phyloP scores from a whole-genome alignment of 2,888 invertebrate genomes.

The Elmis aenea region DNA sequence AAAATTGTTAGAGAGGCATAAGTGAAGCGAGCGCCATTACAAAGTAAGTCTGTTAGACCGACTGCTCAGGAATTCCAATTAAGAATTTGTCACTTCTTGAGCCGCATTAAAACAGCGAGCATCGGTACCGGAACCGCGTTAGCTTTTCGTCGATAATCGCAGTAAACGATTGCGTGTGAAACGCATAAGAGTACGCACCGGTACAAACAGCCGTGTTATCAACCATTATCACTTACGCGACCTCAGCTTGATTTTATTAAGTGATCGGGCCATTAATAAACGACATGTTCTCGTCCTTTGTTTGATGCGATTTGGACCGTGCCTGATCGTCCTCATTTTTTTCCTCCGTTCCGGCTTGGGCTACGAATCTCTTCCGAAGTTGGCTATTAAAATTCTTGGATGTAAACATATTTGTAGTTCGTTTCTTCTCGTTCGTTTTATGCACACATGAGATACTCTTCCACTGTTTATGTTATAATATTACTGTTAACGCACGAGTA shows the following conservation, averaged over 20 bases:
- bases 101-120: slow-evolving; percentile 33
- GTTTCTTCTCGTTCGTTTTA: too few relatives aligned
- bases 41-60: too few relatives aligned
- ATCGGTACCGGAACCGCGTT: slow-evolving; percentile 19
- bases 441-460: too few relatives aligned
- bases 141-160: slow-evolving; percentile 14
- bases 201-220: slow-evolving; percentile 25
- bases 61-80: slow-evolving; percentile 46
- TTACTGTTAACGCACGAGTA: too few relatives aligned
- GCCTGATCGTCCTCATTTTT: too few relatives aligned
- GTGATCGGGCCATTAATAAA: slow-evolving; percentile 33
- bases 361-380: too few relatives aligned
- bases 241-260: slow-evolving; percentile 30
- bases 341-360: too few relatives aligned
- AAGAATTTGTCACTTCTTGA: slow-evolving; percentile 47
- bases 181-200: slow-evolving; percentile 27
- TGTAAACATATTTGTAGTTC: too few relatives aligned
- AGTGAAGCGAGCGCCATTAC: slow-evolving; percentile 41
- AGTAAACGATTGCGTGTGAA: slow-evolving; percentile 26
- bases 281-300: slow-evolving; percentile 25
- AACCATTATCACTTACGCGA: slow-evolving; percentile 16
- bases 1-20: slow-evolving; percentile 40
- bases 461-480: too few relatives aligned
- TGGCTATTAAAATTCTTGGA: too few relatives aligned
- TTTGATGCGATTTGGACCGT: too few relatives aligned